Base-by-base conservation (phyloP, 2,888 invertebrate species). In the Calephelis perditalis region DNA sequence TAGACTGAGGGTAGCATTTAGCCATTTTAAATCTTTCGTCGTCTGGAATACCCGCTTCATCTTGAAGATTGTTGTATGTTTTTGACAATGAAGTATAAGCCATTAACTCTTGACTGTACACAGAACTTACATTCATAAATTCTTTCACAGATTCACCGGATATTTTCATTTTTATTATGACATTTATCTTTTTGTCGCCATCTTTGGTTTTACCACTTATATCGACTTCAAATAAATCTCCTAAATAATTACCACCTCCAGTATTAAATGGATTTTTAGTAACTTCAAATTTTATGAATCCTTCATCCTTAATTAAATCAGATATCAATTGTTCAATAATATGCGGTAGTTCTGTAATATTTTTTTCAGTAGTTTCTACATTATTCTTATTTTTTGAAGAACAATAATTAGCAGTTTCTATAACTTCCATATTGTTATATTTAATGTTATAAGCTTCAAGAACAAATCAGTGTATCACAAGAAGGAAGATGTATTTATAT, bases 101-200 rank as follows among this genome's bases (percentile, higher is more conserved):
- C 56, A 73, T 74, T 2, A 70, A n/a, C 67, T 81, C 77, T 58
- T 61, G 72, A 54, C 54, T 60, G 59, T 73, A 81, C 7, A 73
- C 57, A 7, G 71, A 62, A 1, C 60, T n/a, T 0, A 79, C 4
- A 0, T 70, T 69, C 5, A 75, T 0, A 3, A 74, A 43, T 52
- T 37, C n/a, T 36, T 70, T 64, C 10, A 72, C 8, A 44, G 65
- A 47, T 15, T 67, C 58, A 10, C 65, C 64, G 5, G 70, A 58
- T 7, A 68, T 63, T 10, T 71, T 69, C 4, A 66, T 65, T 65
- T 82, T 82, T 3, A 78, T 62, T 47, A 81, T 81, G 8, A 82
- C 59, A 12, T 75, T 71, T 0, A 73, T 71, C 67, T 75, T 76
- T 65, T 76, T 75, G 1, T 69, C 59, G 0, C 74, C 75, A 7